A percentile compares a stretch with the other conserved stretches of the same genome.
phyloP scores from a whole-genome alignment of 2,888 invertebrate genomes.

The Coleophora deauratella region DNA sequence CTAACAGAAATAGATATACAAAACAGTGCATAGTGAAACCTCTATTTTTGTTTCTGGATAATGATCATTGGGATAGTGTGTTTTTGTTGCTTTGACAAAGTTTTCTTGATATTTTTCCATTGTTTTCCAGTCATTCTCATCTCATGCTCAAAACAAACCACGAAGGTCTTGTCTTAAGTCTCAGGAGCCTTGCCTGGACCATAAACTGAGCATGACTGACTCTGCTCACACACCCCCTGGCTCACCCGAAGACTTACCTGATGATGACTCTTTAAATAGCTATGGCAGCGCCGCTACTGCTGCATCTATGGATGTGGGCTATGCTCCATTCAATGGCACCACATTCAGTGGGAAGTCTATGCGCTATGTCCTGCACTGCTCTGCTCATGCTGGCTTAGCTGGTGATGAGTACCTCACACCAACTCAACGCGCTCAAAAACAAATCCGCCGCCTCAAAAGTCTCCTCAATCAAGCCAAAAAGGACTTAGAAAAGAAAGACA shows the following conservation, averaged over 20 bases:
- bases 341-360: conserved; percentile 80
- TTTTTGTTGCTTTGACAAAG: too few species aligned
- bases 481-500: conserved; percentile 86
- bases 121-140: conserved; percentile 61
- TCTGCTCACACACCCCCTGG: conserved; percentile 76
- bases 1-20: too few species aligned
- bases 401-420: conserved; percentile 91
- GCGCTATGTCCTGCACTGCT: conserved; percentile 90
- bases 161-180: conserved; percentile 53
- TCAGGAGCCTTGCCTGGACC: conserved; percentile 45
- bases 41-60: too few species aligned
- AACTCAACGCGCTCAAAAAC: conserved; percentile 88
- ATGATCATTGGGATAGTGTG: too few species aligned
- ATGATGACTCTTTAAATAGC: conserved; percentile 87
- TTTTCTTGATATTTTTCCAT: conserved; percentile 1
- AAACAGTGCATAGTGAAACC: too few species aligned
- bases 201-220: conserved; percentile 57
- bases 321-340: conserved; percentile 83
- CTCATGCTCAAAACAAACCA: conserved; percentile 49
- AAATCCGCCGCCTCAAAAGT: conserved; percentile 83
- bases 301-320: conserved; percentile 87
- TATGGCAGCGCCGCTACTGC: conserved; percentile 86
- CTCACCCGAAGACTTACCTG: conserved; percentile 77
- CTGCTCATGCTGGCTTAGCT: conserved; percentile 83
- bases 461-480: conserved; percentile 82